Base-by-base conservation (phyloP, 92 coral and sea anemone species). In the Actinostola sp. region DNA sequence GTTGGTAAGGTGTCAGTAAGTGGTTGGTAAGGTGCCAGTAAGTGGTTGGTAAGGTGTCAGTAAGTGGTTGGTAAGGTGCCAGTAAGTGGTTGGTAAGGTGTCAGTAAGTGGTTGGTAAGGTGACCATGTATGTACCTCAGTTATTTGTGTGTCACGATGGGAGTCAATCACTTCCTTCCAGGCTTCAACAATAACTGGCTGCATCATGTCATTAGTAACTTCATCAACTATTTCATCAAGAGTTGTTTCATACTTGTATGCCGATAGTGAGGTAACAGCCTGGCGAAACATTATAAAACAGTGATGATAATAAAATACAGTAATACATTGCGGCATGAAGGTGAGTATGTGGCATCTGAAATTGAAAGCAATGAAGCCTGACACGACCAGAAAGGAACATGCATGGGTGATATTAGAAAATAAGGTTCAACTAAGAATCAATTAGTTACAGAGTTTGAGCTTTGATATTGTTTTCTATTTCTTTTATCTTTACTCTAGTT, bases 191-290 rank as follows among this genome's bases (percentile, higher is more conserved):
- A 86, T 34, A 45, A 74, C 70, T 26, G 84, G 71, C 31, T 73
- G 63, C 13, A 66, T 50, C 79, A 82, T 49, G 21, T 62, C 86
- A 26, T 58, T 70, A 2, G 66, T 70, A 17, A 86, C 96, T 45
- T 90, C 96, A 25, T 73, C 83, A 17, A 86, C 60, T 6, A 90
- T 70, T 33, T 65, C 85, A 43, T 81, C 77, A 0, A 83, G 71
- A 8, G 32, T 17, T 6, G 23, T 51, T 25, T 88, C 96, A 73
- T 74, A 79, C 27, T 82, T 65, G 63, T 35, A 74, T 8, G 71
- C 87, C 29, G 66, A 78, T 17, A 82, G 33, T 0, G 92, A 76
- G 23, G 74, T 74, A 24, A 41, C 24, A 33, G 71, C 92, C 96
- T 89, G 53, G 21, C 34, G 27, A 49, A 12, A 50, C 7, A 39